Base-by-base conservation (phyloP, 1,140 invertebrate genomes). In the Micrasema minimum region DNA sequence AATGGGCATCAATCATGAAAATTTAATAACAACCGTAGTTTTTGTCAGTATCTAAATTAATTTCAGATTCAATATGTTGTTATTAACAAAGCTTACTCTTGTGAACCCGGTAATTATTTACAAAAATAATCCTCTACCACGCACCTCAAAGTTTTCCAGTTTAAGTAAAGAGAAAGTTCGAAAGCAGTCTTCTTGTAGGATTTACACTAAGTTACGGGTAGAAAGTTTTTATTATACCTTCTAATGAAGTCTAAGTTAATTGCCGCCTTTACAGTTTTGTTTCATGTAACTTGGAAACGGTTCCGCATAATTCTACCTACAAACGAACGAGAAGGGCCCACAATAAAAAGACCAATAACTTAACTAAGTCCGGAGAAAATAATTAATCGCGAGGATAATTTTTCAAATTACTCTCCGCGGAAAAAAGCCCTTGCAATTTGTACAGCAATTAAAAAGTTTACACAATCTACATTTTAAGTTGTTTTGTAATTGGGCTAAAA, bases 231-330 rank as follows among this genome's bases (percentile, higher is more conserved):
- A 75, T 75, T 72, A 69, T 75, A 72, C 66, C 73, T 72, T 66
- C 70, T 75, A 75, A 75, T 75, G 70, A 75, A 72, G 73, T 69
- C 70, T 69, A 66, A 75, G 69, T 75, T 75, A 75, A 75, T 75
- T 75, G 73, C 69, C 69, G 66, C 61, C 69, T 72, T 72, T 69
- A 69, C 73, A 72, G 66, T 75, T 74, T 68, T 61, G 65, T 65
- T 74, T 46, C 57, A 37, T 50, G 64, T 70, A 31, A 68, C 64
- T 72, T 66, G 55, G 35, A 55, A 53, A 23, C 6, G 43, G 22
- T 12, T 37, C 43, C 38, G 37, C 16, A 10, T 66, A 57, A 16
- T 38, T 59, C 64, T 23, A 57, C 43, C 37, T 10, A 67, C 37
- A 12, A 31, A 50, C 12, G 65, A 38, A 71, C 2, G 45, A 46